Conservation (phyloP, 2,888 invertebrate species). For the Tinea trinotella region DNA sequence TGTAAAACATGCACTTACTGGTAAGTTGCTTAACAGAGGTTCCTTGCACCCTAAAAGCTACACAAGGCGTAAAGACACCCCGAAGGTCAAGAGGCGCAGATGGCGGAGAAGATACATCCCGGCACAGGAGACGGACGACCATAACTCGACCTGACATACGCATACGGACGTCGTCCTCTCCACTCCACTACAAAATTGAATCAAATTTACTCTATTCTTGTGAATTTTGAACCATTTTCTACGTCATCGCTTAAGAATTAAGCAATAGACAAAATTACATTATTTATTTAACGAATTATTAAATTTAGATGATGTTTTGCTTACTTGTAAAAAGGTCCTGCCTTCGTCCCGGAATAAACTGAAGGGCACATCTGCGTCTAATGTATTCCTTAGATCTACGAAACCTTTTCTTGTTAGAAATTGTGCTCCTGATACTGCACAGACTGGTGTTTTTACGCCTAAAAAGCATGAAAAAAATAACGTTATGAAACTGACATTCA, state of each 20-base stretch:
- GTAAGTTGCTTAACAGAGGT: conserved; percentile 77
- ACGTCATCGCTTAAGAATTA: too few relatives aligned
- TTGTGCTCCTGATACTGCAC: conserved; percentile 88
- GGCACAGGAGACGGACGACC: conserved; percentile 84
- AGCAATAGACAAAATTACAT: too few relatives aligned
- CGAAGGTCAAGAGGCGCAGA: conserved; percentile 62
- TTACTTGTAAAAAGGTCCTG: conserved; percentile 84
- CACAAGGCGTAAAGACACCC: conserved; percentile 86
- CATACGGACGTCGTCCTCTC: conserved; percentile 81
- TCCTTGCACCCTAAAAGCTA: conserved; percentile 89
- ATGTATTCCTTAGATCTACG: conserved; percentile 82
- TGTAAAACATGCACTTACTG: conserved; percentile 75
- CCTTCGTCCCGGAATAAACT: conserved; percentile 86
- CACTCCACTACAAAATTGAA: conserved; percentile 84
- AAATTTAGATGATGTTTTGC: too few relatives aligned
- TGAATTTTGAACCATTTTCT: too few relatives aligned
- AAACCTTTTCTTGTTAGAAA: conserved; percentile 85
- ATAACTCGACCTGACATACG: conserved; percentile 87
- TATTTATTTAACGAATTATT: too few relatives aligned
- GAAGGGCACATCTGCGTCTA: conserved; percentile 85
- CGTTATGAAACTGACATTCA: too few relatives aligned
- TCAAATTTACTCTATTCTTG: too few relatives aligned
- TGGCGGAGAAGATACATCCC: conserved; percentile 75
- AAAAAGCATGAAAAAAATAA: too few relatives aligned
- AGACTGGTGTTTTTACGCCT: conserved; percentile 86